Conservation (phyloP, 2,888 invertebrate genomes). For the Agrotis clavis region DNA sequence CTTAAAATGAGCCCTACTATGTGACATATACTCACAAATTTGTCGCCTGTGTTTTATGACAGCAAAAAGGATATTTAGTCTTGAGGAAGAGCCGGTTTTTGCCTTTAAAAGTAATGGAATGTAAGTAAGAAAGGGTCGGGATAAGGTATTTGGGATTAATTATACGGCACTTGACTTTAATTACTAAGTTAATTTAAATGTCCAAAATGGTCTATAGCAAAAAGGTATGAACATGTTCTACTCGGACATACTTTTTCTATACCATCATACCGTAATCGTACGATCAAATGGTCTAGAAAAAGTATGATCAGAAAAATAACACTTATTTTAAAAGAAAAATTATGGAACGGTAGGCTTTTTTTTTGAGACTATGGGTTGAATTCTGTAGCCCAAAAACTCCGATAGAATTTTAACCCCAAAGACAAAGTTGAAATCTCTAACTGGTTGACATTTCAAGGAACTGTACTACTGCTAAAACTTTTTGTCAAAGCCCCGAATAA, state of each 20-base stretch:
- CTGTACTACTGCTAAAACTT: constrained; percentile 25
- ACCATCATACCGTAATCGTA: too few relatives aligned
- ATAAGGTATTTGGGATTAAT: constrained; percentile 43
- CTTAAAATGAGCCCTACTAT: constrained; percentile 59
- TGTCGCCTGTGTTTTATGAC: constrained; percentile 52
- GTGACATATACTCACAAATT: constrained; percentile 52
- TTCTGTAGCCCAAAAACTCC: neutral
- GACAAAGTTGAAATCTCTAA: neutral
- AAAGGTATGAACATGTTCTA: constrained; percentile 15
- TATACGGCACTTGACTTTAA: constrained; percentile 35
- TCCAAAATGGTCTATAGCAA: constrained; percentile 12
- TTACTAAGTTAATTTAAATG: constrained; percentile 38
- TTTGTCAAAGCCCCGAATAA: constrained; percentile 23
- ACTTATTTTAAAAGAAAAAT: neutral
- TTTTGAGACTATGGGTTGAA: neutral
- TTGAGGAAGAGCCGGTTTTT: constrained; percentile 43
- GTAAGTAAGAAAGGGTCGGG: constrained; percentile 36
- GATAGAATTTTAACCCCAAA: neutral
- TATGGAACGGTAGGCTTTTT: too few relatives aligned
- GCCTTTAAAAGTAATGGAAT: constrained; percentile 41
- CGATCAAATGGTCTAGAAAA: too few relatives aligned
- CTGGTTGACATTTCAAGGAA: neutral
- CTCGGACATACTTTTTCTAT: neutral
- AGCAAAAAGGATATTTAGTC: constrained; percentile 54
- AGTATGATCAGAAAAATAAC: too few relatives aligned